phyloP scores from a whole-genome alignment of 1,140 invertebrate species.

The Apis florea region DNA sequence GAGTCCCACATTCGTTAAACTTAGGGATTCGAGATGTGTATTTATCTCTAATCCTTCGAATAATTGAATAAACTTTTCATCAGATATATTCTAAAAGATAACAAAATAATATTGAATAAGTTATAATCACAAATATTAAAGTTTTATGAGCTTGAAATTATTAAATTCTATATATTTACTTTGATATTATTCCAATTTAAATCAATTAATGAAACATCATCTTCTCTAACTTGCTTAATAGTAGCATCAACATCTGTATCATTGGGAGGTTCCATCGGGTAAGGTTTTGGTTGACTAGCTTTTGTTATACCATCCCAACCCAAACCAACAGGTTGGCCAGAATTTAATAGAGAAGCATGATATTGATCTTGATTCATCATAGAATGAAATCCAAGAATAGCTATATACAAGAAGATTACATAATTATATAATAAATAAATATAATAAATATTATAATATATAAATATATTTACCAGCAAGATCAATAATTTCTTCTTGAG shows the following conservation, averaged over 20 bases:
- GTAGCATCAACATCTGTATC: constrained; percentile 95
- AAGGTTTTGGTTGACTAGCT: constrained; percentile 94
- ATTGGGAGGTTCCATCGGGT: constrained; percentile 96
- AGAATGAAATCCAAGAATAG: constrained; percentile 99
- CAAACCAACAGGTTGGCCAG: constrained; percentile 91
- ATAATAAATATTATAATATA: background rate
- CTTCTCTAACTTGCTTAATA: constrained; percentile 92
- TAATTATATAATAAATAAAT: background rate
- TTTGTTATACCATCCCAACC: constrained; percentile 97
- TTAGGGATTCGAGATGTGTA: constrained; percentile 94
- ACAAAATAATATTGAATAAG: constrained; percentile 18
- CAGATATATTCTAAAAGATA: constrained; percentile 93
- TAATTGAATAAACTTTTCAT: constrained; percentile 95
- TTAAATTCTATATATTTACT: constrained; percentile 79
- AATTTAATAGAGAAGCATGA: constrained; percentile 96
- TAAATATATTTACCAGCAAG: constrained; percentile 88
- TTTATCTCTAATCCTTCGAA: constrained; percentile 94
- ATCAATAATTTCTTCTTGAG: constrained; percentile 99
- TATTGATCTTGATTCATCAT: constrained; percentile 99
- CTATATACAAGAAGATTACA: constrained; percentile 81
- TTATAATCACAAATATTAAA: background rate
- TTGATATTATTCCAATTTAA: constrained; percentile 99
- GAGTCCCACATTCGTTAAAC: constrained; percentile 95
- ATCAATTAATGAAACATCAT: constrained; percentile 92
- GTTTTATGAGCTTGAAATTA: background rate